Percentiles rank a stretch among this genome's conserved stretches.
phyloP scores from a whole-genome alignment of 2,888 invertebrate species.

The Coelopa pilipes region DNA sequence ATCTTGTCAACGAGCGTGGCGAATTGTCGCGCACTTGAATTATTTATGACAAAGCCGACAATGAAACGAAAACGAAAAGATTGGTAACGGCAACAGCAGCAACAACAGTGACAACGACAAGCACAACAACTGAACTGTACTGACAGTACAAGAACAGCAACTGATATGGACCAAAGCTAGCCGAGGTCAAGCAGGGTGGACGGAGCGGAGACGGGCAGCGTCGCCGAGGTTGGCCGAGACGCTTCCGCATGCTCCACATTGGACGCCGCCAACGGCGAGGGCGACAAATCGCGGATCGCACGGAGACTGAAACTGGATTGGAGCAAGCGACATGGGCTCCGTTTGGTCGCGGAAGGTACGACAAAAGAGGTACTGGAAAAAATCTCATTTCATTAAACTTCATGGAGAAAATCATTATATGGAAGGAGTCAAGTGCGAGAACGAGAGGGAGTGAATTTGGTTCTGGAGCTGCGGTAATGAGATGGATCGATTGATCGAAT shows the following conservation, averaged over 20 bases:
- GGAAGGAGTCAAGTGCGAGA: too few relatives aligned
- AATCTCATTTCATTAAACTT: neutral
- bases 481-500: conserved; percentile 4
- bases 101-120: neutral
- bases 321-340: neutral
- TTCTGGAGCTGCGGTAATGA: conserved; percentile 28
- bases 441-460: conserved; percentile 20
- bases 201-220: neutral
- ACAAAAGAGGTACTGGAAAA: neutral
- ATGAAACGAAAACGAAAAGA: conserved; percentile 32
- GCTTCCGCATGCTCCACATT: conserved; percentile 48
- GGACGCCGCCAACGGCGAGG: neutral
- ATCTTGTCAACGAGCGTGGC: conserved; percentile 36
- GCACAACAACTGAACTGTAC: neutral
- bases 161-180: neutral
- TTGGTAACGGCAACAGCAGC: too few relatives aligned
- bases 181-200: conserved; percentile 1
- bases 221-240: conserved; percentile 26
- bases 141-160: neutral
- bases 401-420: too few relatives aligned
- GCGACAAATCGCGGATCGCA: neutral
- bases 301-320: too few relatives aligned
- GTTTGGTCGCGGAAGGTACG: neutral
- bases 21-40: conserved; percentile 39
- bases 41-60: conserved; percentile 5